A percentile compares a stretch with the other conserved stretches of the same genome.
phyloP scores from a whole-genome alignment of 2,113 vertebrate genomes.

The Accipiter cooperii region DNA sequence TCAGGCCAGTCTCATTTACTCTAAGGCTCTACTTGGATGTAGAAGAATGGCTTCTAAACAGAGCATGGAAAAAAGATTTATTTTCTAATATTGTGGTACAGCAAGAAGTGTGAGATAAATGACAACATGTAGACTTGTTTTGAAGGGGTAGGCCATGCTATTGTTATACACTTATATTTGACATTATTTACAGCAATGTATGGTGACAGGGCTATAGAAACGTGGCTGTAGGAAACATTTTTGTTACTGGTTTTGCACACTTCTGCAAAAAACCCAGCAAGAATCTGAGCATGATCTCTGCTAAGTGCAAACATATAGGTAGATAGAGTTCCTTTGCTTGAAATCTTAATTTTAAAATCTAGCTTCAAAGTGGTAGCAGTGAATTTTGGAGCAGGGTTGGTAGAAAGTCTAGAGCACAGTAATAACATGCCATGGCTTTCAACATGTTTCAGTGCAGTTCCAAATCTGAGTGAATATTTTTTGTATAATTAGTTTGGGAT shows the following conservation, averaged over 20 bases:
- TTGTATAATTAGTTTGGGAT: neutral
- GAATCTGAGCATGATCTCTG: neutral
- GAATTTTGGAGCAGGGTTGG: neutral
- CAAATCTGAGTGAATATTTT: neutral
- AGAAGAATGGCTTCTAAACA: slow-evolving; percentile 10
- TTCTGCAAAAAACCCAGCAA: neutral
- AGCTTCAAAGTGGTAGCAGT: neutral
- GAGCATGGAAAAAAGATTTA: neutral
- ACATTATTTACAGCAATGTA: neutral
- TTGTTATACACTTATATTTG: neutral
- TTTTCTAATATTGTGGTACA: neutral
- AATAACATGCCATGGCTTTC: neutral
- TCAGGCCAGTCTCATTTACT: neutral
- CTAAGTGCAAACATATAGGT: neutral
- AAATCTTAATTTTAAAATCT: neutral
- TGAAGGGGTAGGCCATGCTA: neutral
- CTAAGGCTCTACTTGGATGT: neutral
- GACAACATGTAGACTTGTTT: neutral
- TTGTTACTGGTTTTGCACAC: neutral
- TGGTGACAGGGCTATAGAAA: neutral
- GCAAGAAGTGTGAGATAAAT: neutral
- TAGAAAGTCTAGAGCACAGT: neutral
- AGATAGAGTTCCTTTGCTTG: neutral
- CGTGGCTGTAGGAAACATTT: neutral
- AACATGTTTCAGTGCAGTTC: neutral